Conservation (phyloP, 1,140 invertebrate genomes). For the Pseudomyrmex gracilis region DNA sequence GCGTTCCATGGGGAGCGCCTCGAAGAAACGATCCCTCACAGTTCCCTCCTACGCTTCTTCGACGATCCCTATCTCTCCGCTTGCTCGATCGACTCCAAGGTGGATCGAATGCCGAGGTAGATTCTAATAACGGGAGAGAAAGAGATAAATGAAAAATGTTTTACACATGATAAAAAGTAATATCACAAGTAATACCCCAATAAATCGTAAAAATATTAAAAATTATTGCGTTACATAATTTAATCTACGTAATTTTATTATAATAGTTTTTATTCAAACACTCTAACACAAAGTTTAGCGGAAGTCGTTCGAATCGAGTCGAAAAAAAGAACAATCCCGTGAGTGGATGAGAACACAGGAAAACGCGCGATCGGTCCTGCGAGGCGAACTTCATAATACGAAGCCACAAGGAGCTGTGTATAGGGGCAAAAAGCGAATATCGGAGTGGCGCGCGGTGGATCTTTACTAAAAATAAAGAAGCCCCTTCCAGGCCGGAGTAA, state of each 20-base stretch:
- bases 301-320: too few species aligned
- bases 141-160: neutral
- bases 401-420: neutral
- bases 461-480: conserved; percentile 68
- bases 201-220: neutral
- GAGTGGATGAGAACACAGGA: neutral
- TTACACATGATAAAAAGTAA: too few species aligned
- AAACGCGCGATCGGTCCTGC: neutral
- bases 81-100: conserved; percentile 19
- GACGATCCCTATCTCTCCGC: conserved; percentile 27
- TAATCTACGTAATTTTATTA: neutral
- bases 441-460: conserved; percentile 17
- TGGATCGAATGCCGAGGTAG: neutral
- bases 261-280: neutral
- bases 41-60: conserved; percentile 33
- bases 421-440: neutral
- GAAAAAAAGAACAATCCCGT: conserved; percentile 31
- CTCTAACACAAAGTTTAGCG: too few species aligned
- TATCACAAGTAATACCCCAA: neutral
- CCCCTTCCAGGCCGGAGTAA: conserved; percentile 45
- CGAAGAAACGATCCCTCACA: conserved; percentile 44
- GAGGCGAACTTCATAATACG: too few species aligned
- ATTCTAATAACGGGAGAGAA: neutral
- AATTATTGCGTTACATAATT: neutral
- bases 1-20: conserved; percentile 51